phyloP scores from a whole-genome alignment of 2,113 vertebrate species.

The Semnornis frantzii region DNA sequence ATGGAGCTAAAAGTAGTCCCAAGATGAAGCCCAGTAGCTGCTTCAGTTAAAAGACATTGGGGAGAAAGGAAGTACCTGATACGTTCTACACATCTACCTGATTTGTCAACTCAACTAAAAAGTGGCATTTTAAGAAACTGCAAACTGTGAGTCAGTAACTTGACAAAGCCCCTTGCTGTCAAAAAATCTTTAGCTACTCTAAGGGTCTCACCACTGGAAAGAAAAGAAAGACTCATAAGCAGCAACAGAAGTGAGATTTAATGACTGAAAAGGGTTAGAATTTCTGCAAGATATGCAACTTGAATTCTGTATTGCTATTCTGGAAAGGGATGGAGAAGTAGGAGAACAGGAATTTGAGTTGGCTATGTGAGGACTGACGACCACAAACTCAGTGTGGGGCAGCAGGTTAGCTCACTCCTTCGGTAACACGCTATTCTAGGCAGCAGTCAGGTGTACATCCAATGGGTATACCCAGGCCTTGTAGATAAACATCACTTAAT shows the following conservation, averaged over 20 bases:
- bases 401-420: constrained; percentile 5
- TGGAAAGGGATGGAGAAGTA: not conserved
- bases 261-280: not conserved
- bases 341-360: not conserved
- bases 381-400: not conserved
- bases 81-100: not conserved
- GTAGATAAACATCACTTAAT: not conserved
- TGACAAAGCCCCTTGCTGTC: not conserved
- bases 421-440: not conserved
- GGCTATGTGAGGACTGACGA: not conserved
- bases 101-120: not conserved
- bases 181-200: not conserved
- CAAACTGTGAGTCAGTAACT: not conserved
- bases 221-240: not conserved
- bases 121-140: not conserved
- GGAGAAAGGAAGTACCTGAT: not conserved
- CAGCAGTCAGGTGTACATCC: not conserved
- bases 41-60: not conserved
- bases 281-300: not conserved
- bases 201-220: not conserved
- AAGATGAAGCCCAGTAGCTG: not conserved
- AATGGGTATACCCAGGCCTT: not conserved
- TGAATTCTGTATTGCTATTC: constrained; percentile 27
- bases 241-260: not conserved
- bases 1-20: not conserved